Conservation (phyloP, 2,113 vertebrate species). For the Leptodactylus fuscus region DNA sequence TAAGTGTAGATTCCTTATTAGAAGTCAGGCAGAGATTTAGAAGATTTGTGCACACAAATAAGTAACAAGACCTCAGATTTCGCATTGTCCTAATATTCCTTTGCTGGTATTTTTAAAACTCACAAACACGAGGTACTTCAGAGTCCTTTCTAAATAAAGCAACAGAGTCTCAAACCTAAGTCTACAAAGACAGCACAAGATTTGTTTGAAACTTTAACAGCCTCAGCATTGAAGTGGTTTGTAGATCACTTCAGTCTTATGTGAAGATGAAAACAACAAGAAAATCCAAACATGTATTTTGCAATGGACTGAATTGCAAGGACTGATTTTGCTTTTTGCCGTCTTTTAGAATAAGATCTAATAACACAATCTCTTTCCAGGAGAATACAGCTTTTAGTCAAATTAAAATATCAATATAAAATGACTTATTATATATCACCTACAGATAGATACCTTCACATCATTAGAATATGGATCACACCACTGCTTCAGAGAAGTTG, state of each 20-base stretch:
- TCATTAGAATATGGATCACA: too few relatives aligned
- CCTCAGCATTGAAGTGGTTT: conserved; percentile 20
- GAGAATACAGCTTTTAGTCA: not conserved
- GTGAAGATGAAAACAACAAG: conserved; percentile 20
- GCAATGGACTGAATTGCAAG: not conserved
- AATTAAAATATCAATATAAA: not conserved
- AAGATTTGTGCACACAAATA: not conserved
- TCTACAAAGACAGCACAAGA: not conserved
- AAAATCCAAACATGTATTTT: conserved; percentile 29
- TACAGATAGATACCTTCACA: too few relatives aligned
- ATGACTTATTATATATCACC: too few relatives aligned
- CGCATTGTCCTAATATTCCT: not conserved
- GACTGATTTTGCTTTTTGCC: not conserved
- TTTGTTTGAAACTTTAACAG: conserved; percentile 18
- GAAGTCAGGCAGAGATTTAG: not conserved
- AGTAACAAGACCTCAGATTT: too few relatives aligned
- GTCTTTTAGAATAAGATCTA: not conserved
- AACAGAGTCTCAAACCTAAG: not conserved
- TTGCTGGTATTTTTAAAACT: not conserved
- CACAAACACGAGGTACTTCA: not conserved
- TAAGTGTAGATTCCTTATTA: not conserved
- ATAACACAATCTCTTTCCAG: not conserved
- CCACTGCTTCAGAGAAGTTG: too few relatives aligned
- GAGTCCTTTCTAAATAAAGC: not conserved
- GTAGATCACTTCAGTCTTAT: conserved; percentile 34